Evolutionary conservation across 2,797 vertebrate genomes (phyloP).

Genomic region (Brachyrhaphis roseni): DNA sequence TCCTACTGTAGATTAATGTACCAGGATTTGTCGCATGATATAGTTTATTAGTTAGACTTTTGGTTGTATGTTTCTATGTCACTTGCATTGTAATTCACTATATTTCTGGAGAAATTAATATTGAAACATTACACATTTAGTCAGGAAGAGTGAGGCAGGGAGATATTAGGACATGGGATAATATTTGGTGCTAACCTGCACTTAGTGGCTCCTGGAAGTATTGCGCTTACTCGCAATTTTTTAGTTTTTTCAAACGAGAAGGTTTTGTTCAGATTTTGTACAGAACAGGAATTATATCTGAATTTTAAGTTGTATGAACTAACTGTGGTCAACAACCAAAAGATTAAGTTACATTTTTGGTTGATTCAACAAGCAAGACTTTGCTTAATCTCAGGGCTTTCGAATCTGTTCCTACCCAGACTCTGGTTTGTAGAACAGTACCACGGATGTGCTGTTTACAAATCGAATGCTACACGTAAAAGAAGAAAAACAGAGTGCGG

Average conservation of each 20-base stretch:
- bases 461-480: background rate
- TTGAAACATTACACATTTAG: background rate
- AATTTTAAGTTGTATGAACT: background rate
- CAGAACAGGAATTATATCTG: background rate
- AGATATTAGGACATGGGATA: background rate
- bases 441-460: constrained; percentile 6
- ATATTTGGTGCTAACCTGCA: background rate
- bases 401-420: background rate
- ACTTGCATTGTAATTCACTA: background rate
- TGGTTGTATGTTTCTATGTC: background rate
- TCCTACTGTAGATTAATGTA: background rate
- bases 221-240: background rate
- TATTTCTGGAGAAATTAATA: background rate
- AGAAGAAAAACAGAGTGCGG: background rate
- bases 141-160: background rate
- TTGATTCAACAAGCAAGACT: background rate
- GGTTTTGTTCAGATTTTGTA: background rate
- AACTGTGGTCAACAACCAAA: background rate
- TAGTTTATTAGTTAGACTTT: background rate
- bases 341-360: background rate
- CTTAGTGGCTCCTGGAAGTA: background rate
- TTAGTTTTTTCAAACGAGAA: background rate
- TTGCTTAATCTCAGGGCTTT: background rate
- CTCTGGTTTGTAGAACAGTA: background rate
- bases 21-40: background rate